phyloP scores from a whole-genome alignment of 2,113 vertebrate species.

The Mobula birostris region DNA sequence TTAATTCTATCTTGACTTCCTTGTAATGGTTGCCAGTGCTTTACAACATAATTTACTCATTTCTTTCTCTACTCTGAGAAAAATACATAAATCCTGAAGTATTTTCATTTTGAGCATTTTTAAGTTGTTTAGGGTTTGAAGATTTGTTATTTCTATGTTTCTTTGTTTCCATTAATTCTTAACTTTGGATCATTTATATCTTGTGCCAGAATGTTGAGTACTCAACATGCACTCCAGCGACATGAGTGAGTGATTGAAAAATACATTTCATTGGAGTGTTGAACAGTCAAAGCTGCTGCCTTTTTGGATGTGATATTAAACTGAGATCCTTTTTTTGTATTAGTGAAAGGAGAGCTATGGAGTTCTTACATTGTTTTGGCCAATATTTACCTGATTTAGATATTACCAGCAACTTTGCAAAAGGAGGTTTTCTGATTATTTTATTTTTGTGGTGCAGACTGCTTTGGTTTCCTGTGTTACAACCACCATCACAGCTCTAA shows the following conservation, averaged over 20 bases:
- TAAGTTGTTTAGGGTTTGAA: not conserved
- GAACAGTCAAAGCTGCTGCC: not conserved
- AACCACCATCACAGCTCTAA: not conserved
- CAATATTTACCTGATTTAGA: not conserved
- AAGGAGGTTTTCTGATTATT: no score
- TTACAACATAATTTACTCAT: not conserved
- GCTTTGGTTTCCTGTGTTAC: not conserved
- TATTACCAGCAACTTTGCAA: no score
- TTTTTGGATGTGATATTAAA: not conserved
- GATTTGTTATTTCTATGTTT: not conserved
- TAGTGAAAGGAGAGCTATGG: not conserved
- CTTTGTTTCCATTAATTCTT: not conserved
- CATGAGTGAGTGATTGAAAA: not conserved
- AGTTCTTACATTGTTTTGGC: not conserved
- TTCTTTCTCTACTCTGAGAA: not conserved
- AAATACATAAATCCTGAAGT: not conserved
- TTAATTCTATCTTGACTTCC: no score
- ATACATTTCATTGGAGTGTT: not conserved
- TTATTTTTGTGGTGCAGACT: not conserved
- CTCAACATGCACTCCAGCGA: not conserved
- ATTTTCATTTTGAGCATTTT: not conserved
- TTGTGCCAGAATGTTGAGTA: not conserved
- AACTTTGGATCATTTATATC: not conserved
- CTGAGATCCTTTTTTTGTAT: not conserved
- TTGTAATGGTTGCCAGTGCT: not conserved